Conservation (phyloP, 1,140 invertebrate genomes). For the Drosophila elegans region DNA sequence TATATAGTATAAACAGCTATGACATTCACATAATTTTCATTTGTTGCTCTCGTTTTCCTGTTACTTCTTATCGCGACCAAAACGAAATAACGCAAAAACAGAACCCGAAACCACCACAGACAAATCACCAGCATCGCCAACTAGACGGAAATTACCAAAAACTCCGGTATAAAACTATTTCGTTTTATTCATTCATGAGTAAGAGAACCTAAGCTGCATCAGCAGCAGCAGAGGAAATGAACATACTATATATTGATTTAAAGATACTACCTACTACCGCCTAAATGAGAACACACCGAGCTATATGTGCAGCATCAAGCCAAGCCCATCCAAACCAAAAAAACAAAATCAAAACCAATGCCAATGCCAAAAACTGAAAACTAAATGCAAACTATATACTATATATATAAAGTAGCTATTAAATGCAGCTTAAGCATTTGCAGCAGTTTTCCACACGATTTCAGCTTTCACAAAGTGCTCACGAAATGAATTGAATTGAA, state of each 20-base stretch:
- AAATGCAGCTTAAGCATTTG: constrained; percentile 77
- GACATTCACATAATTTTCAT: constrained; percentile 73
- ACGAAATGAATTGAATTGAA: constrained; percentile 49
- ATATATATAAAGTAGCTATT: constrained; percentile 35
- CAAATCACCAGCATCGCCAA: constrained; percentile 93
- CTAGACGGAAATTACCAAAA: constrained; percentile 96
- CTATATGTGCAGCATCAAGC: constrained; percentile 33
- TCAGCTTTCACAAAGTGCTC: constrained; percentile 69
- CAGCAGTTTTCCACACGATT: constrained; percentile 68
- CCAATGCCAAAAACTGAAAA: constrained; percentile 12
- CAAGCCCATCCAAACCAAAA: constrained; percentile 14
- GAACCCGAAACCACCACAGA: constrained; percentile 88
- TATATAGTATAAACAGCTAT: constrained; percentile 25
- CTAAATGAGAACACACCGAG: constrained; percentile 38
- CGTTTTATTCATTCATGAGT: constrained; percentile 64
- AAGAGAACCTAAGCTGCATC: constrained; percentile 44
- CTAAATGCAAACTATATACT: constrained; percentile 34
- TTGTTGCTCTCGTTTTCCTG: constrained; percentile 80
- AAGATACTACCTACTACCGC: constrained; percentile 30
- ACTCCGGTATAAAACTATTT: constrained; percentile 93
- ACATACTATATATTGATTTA: constrained; percentile 34
- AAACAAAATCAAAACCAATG: too few species aligned
- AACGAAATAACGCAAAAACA: constrained; percentile 48
- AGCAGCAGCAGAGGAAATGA: constrained; percentile 31
- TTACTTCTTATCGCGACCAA: constrained; percentile 56